These are phyloP conservation scores for Hippocampus guttulatus DNA, from an alignment of 2,113 vertebrate species.

Conservation along the genomic window DNA sequence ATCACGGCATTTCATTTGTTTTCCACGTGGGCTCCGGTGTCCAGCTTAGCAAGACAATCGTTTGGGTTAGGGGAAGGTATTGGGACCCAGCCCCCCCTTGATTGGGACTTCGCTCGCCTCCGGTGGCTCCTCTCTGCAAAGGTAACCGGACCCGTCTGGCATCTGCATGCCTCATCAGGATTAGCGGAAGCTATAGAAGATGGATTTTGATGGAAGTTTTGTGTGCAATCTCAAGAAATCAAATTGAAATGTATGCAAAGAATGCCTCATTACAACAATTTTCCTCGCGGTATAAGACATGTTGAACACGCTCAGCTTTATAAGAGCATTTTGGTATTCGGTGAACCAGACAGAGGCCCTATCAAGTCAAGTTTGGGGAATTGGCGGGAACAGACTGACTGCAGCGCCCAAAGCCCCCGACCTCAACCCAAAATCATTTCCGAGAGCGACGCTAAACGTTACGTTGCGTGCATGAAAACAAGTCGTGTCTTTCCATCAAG, in stretches of 20 bases:
- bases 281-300: no score
- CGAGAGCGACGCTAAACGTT: neutral
- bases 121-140: neutral
- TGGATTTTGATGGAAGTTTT: no score
- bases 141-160: neutral
- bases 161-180: no score
- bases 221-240: no score
- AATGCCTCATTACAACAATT: no score
- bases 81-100: conserved; percentile 13
- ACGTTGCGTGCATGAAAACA: conserved; percentile 24
- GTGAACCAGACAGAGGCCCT: no score
- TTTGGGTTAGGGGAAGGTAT: neutral
- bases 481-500: conserved; percentile 46
- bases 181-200: no score
- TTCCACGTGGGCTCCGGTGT: conserved; percentile 36
- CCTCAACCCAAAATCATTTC: neutral
- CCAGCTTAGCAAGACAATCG: conserved; percentile 18
- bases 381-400: neutral
- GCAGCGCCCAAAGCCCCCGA: neutral
- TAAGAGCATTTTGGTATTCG: no score
- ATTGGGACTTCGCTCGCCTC: neutral
- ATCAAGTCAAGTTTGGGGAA: neutral
- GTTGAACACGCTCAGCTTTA: no score
- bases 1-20: conserved; percentile 44
- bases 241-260: no score